Evolutionary conservation across 2,888 invertebrate genomes (phyloP).

Genomic region (Andrena trimmerana): DNA sequence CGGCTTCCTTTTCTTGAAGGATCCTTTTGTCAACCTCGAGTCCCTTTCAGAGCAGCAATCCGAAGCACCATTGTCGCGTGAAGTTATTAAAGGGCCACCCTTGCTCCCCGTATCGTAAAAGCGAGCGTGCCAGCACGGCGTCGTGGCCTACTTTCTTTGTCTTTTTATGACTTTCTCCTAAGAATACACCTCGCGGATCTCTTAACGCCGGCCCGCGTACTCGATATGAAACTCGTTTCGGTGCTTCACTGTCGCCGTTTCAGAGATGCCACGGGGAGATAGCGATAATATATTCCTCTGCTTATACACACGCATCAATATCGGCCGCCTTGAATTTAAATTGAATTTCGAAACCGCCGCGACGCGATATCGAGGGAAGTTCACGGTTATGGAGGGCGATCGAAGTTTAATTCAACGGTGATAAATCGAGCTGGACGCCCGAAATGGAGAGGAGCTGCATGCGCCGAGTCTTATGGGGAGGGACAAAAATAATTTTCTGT

Average conservation of each 20-base stretch:
- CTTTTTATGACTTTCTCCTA: slow-evolving; percentile 58
- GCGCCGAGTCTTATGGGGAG: background rate
- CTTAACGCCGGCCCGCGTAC: too few species aligned
- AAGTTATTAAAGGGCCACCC: slow-evolving; percentile 24
- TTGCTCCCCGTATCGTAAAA: slow-evolving; percentile 22
- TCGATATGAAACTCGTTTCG: slow-evolving; percentile 25
- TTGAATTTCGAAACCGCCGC: slow-evolving; percentile 29
- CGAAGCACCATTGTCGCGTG: slow-evolving; percentile 8
- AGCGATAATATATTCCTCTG: slow-evolving; percentile 6
- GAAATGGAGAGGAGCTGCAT: slow-evolving; percentile 25
- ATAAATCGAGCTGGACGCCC: slow-evolving; percentile 30
- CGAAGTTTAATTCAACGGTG: slow-evolving; percentile 34
- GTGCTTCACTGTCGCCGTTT: background rate
- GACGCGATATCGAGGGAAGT: slow-evolving; percentile 17
- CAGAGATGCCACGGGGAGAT: slow-evolving; percentile 18
- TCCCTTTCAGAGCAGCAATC: background rate
- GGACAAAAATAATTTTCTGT: slow-evolving; percentile 8
- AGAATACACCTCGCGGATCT: slow-evolving; percentile 32
- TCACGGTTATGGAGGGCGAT: slow-evolving; percentile 42
- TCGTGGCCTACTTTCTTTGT: slow-evolving; percentile 50
- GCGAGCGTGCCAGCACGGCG: slow-evolving; percentile 56
- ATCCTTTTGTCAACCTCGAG: background rate
- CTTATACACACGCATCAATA: slow-evolving; percentile 6
- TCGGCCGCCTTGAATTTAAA: slow-evolving; percentile 33
- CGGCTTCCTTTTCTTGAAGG: background rate